Evolutionary conservation across 2,797 vertebrate species (phyloP), one percentile per base, ranked within the genome.

Genomic region (Tenualosa ilisha): DNA sequence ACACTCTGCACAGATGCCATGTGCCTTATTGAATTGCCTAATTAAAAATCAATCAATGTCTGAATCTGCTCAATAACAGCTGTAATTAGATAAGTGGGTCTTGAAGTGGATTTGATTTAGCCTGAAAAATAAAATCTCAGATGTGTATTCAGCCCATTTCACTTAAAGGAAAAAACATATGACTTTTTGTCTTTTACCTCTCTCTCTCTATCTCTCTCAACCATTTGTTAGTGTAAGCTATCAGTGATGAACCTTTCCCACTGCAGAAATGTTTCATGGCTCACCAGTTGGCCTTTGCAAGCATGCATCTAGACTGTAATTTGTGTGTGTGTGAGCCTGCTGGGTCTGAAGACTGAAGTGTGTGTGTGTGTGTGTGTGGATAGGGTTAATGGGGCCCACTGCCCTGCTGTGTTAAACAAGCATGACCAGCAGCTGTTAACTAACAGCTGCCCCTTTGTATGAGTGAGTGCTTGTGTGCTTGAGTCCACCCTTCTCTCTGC

Each of bases 341-440:
- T 43, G 12, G 40, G 9, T 51, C n/a, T 54, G 24, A 43, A 72
- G 81, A n/a, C 56, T 59, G 0, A 59, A 51, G 53, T 56, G 54
- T 56, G 54, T 56, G 54, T 56, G 54, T 84, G 68, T 26, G 72
- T 79, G 84, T 82, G 8, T 84, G 56, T 75, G 79, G 59, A 43
- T 46, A 63, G 50, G 59, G 72, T 75, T 83, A 82, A 81, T 63
- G 24, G 85, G 82, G 8, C 6, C 31, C 40, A 81, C 46, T 81
- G 72, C 43, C 26, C 84, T 87, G 81, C 37, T 54, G 86, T 79
- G 54, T 83, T 86, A 75, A 85, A 22, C 81, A 61, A 87, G 82
- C 85, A 87, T 83, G 81, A 79, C 68, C n/a, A 87, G 84, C 90
- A 89, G 85, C 82, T 89, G 88, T 88, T 86, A 86, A 86, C 65